These are phyloP conservation scores for Aradophagus sp. DNA, from an alignment of 1,140 invertebrate species.

Conservation along the genomic window DNA sequence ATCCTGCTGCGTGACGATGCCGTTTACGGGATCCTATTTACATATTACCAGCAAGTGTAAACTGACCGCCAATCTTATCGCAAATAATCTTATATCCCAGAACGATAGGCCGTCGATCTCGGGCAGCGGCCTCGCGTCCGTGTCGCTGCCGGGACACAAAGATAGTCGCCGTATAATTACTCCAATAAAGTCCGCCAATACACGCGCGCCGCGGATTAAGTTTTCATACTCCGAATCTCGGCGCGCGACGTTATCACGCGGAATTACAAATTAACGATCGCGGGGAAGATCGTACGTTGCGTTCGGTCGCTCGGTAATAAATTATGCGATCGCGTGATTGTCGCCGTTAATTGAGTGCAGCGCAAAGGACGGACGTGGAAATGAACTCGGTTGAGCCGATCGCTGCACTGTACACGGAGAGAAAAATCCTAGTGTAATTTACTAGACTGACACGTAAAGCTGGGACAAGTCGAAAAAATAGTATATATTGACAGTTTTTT, in stretches of 20 bases:
- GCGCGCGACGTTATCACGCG: conserved; percentile 28
- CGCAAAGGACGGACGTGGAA: conserved; percentile 10
- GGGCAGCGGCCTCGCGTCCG: conserved; percentile 3
- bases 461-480: too few species aligned
- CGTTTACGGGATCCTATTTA: conserved; percentile 52
- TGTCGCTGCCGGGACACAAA: conserved; percentile 7
- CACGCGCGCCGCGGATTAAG: conserved; percentile 38
- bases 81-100: conserved; percentile 32
- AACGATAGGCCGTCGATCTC: conserved; percentile 28
- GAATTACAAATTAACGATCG: conserved; percentile 41
- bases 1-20: conserved; percentile 41
- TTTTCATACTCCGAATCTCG: conserved; percentile 44
- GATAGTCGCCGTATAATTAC: conserved; percentile 32
- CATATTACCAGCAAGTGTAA: conserved; percentile 50
- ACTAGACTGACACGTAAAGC: too few species aligned
- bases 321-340: conserved; percentile 44
- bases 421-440: too few species aligned
- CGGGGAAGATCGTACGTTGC: conserved; percentile 28
- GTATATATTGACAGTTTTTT: too few species aligned
- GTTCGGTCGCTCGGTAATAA: conserved; percentile 33
- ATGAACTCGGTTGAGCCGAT: too few species aligned
- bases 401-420: too few species aligned
- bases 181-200: conserved; percentile 30
- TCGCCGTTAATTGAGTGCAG: conserved; percentile 38
- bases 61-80: conserved; percentile 49